Conservation (phyloP, 2,113 vertebrate genomes). For the Hystrix brachyura region DNA sequence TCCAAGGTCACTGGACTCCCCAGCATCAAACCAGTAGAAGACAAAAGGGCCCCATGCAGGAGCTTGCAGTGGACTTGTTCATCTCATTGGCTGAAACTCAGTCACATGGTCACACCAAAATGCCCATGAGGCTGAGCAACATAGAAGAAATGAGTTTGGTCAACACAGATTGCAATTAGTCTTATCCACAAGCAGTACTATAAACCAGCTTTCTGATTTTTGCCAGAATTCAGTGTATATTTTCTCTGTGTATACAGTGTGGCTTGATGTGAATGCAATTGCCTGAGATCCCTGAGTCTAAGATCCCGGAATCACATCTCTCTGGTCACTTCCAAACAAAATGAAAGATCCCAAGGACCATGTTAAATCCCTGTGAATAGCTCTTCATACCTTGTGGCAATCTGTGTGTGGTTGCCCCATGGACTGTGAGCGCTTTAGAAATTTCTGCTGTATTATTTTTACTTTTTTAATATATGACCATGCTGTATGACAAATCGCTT, state of each 20-base stretch:
- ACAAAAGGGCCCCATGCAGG: neutral
- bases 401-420: conserved; percentile 13
- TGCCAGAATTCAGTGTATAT: neutral
- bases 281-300: neutral
- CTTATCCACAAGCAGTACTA: neutral
- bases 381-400: neutral
- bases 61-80: neutral
- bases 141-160: neutral
- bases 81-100: neutral
- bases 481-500: neutral
- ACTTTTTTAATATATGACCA: conserved; percentile 5
- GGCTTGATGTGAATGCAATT: neutral
- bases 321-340: neutral
- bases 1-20: neutral
- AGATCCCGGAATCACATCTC: neutral
- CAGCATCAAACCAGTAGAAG: neutral
- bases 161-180: neutral
- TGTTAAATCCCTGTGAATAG: neutral
- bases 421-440: neutral
- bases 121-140: neutral
- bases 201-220: neutral
- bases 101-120: neutral
- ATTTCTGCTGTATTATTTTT: neutral
- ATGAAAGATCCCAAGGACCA: neutral
- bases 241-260: neutral